Evolutionary conservation across 2,797 vertebrate genomes (phyloP).

Genomic region (Peromyscus eremicus): DNA sequence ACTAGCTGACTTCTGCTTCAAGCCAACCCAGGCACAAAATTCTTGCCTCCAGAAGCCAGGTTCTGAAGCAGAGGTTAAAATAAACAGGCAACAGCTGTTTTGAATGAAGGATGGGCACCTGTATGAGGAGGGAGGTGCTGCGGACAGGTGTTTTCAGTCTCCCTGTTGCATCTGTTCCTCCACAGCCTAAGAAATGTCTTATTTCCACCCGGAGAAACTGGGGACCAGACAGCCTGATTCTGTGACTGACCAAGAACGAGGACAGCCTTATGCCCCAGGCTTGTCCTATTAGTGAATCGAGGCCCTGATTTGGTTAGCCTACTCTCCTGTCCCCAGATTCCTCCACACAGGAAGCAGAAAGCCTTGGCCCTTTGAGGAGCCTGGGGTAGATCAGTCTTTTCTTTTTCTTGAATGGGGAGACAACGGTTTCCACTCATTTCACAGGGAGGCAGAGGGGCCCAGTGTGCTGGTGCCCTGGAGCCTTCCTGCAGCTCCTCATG

Average conservation of each 20-base stretch:
- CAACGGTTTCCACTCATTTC: neutral
- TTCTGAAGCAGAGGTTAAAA: neutral
- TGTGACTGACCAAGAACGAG: neutral
- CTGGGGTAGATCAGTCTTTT: neutral
- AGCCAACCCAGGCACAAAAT: neutral
- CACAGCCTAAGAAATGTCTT: neutral
- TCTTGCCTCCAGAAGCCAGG: neutral
- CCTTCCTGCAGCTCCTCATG: neutral
- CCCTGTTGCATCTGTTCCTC: neutral
- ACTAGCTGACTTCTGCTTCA: neutral
- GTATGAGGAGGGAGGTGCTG: neutral
- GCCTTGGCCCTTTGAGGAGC: neutral
- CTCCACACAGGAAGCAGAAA: neutral
- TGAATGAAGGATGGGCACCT: neutral
- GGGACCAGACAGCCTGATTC: neutral
- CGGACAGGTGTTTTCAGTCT: too few relatives aligned
- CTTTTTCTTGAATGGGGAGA: neutral
- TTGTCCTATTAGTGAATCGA: neutral
- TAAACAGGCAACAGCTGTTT: neutral
- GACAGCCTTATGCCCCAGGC: neutral
- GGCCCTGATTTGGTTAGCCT: neutral
- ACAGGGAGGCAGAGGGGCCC: neutral
- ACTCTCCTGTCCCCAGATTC: neutral
- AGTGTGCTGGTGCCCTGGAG: neutral
- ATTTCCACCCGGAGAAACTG: neutral